Evolutionary conservation across 2,113 vertebrate species (phyloP), one percentile per base, ranked within the genome.

Genomic region (Theristicus caerulescens): DNA sequence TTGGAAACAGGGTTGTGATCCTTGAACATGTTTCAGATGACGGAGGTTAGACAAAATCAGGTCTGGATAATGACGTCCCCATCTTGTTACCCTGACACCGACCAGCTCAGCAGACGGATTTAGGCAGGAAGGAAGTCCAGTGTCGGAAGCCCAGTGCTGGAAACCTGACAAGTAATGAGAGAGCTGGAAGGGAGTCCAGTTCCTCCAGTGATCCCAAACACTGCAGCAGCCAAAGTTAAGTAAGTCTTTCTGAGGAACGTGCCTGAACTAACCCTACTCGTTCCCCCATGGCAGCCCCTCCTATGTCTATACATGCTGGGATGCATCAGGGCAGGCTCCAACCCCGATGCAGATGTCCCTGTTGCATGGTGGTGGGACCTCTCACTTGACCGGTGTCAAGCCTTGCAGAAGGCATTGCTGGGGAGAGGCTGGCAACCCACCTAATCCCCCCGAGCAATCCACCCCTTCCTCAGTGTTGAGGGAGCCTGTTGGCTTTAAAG

Each of bases 201-300:
- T 95, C 34, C 78, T 95, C 65, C 70, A 82, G 49, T 66, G 70
- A 89, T 87, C 81, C 49, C 70, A 95, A 91, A 70, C 86, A 73
- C 34, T 31, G 29, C 31, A 85, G 71, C 73, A 86, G 86, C 84
- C 95, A 95, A 91, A 54, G 57, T 72, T 84, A 64, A 83, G 76
- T 38, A 64, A 90, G 62, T 58, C 67, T 73, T 58, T 71, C 26
- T 82, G 67, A 85, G 70, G 36, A 84, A 36, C 4, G 1, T 58
- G 52, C 58, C 62, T 93, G 57, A 69, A 47, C 49, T 74, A 87
- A 83, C 38, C 24, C n/a, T 69, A 6, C 19, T 36, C 0, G 0
- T 40, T 93, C 52, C 70, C 46, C 38, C 18, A 20, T 25, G 36
- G 47, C 44, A 91, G 73, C 84, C 49, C 47, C 57, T 87, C 52